Evolutionary conservation across 2,888 invertebrate genomes (phyloP).

Genomic region (Oxycera nigricornis): DNA sequence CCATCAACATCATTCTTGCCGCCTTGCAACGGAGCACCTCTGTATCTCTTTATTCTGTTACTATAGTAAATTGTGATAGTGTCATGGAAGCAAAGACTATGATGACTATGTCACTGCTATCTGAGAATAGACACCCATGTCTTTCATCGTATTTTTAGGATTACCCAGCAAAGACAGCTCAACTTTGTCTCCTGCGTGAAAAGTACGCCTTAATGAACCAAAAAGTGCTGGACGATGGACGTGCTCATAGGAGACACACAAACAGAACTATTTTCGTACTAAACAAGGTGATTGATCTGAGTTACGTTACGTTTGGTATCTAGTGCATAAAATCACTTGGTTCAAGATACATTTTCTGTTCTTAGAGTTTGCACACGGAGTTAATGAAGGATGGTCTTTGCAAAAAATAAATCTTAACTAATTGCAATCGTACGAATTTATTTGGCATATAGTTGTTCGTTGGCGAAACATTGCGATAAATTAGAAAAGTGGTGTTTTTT

Average conservation of each 20-base stretch:
- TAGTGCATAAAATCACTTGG: not conserved
- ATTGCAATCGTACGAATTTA: not conserved
- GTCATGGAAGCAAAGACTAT: not conserved
- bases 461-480: too few relatives aligned
- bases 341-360: not conserved
- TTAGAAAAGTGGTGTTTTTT: too few relatives aligned
- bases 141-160: constrained; percentile 5
- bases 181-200: constrained; percentile 7
- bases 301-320: not conserved
- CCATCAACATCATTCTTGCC: too few relatives aligned
- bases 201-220: constrained; percentile 9
- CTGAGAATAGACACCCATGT: not conserved
- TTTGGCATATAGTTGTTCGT: not conserved
- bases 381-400: not conserved
- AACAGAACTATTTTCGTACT: not conserved
- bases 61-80: not conserved
- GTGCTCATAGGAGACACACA: not conserved
- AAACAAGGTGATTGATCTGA: constrained; percentile 20
- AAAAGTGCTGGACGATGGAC: constrained; percentile 10
- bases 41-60: not conserved
- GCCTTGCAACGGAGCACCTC: too few relatives aligned
- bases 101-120: too few relatives aligned
- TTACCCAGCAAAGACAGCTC: not conserved
- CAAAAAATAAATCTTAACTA: not conserved
- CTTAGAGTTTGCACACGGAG: not conserved